These are phyloP conservation scores for Bhutanitis thaidina DNA, from an alignment of 2,888 invertebrate species.

Conservation along the genomic window DNA sequence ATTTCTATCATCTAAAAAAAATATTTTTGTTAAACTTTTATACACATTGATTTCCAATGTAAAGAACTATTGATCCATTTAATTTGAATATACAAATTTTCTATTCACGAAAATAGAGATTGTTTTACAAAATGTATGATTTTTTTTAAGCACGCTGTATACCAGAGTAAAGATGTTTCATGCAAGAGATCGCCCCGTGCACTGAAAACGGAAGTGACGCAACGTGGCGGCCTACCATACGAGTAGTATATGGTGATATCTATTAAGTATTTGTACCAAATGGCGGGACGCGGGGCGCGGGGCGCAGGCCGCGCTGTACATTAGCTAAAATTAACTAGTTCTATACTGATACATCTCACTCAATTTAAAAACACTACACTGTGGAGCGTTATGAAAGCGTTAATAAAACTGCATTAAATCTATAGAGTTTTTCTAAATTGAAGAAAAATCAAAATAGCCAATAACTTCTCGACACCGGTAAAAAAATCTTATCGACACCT, in stretches of 20 bases:
- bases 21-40: slow-evolving; percentile 7
- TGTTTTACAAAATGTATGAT: slow-evolving; percentile 5
- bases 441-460: background rate
- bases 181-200: background rate
- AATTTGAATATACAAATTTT: slow-evolving; percentile 13
- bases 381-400: slow-evolving; percentile 1
- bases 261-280: slow-evolving; percentile 76
- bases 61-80: slow-evolving; percentile 12
- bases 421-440: background rate
- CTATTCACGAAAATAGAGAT: slow-evolving; percentile 18
- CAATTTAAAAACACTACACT: slow-evolving; percentile 35
- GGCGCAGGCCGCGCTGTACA: slow-evolving; percentile 41
- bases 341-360: slow-evolving; percentile 60
- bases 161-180: background rate
- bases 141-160: slow-evolving; percentile 14
- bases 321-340: slow-evolving; percentile 39
- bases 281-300: slow-evolving; percentile 48
- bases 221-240: slow-evolving; percentile 13
- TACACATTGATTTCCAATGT: slow-evolving; percentile 11
- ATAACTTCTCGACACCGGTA: background rate
- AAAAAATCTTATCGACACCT: background rate
- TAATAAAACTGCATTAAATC: background rate
- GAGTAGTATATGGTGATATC: slow-evolving; percentile 56
- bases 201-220: background rate
- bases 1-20: slow-evolving; percentile 16